Evolutionary conservation across 2,888 invertebrate species (phyloP).

Genomic region (Lasiommata megera): DNA sequence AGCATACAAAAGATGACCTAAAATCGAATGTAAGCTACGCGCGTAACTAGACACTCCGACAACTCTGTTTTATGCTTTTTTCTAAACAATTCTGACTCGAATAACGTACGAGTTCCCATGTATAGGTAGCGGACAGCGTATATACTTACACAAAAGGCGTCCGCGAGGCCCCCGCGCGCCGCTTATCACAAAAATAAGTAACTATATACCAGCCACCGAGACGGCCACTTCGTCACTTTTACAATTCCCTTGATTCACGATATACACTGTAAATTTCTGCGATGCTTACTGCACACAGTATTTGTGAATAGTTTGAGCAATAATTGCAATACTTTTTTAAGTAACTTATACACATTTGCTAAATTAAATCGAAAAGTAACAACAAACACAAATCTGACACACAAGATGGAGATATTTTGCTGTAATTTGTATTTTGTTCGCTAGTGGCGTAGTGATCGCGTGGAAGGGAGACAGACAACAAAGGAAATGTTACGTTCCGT

Average conservation of each 20-base stretch:
- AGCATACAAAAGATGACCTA: constrained; percentile 79
- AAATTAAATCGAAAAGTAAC: constrained; percentile 69
- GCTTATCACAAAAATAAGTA: constrained; percentile 82
- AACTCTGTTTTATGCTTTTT: constrained; percentile 64
- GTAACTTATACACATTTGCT: constrained; percentile 58
- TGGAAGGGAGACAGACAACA: constrained; percentile 55
- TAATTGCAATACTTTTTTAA: constrained; percentile 51
- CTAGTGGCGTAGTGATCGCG: constrained; percentile 64
- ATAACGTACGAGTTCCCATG: constrained; percentile 47
- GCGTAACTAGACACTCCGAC: constrained; percentile 49
- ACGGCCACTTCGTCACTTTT: constrained; percentile 74
- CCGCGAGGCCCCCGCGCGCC: constrained; percentile 73
- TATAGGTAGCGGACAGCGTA: constrained; percentile 50
- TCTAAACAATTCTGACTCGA: constrained; percentile 66
- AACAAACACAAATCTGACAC: constrained; percentile 84
- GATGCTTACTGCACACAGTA: constrained; percentile 42
- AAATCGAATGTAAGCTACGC: constrained; percentile 73
- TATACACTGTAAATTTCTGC: constrained; percentile 40
- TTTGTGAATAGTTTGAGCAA: constrained; percentile 41
- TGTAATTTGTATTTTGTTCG: constrained; percentile 72
- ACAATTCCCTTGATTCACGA: constrained; percentile 55
- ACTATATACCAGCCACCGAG: constrained; percentile 78
- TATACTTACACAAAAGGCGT: constrained; percentile 74
- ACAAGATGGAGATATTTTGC: constrained; percentile 84
- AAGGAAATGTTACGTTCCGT: constrained; percentile 50